phyloP scores from a whole-genome alignment of 2,888 invertebrate species.

The Unio delphinus region DNA sequence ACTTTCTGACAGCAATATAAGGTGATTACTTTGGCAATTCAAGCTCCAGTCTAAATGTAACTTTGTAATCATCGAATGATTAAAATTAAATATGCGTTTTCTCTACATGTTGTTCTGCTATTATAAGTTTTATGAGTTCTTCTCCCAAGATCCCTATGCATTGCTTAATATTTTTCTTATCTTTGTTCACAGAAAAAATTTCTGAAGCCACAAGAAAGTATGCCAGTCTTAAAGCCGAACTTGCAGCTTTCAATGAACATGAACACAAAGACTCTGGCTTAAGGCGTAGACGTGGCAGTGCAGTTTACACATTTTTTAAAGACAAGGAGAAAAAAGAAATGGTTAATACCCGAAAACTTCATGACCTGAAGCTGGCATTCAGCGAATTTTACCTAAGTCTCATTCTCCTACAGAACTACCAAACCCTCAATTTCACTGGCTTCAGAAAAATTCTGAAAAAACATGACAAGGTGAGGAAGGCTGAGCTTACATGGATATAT shows the following conservation, averaged over 20 bases:
- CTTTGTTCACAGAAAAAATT: conserved; percentile 83
- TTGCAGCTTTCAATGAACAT: conserved; percentile 76
- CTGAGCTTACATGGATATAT: not conserved
- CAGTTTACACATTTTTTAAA: conserved; percentile 24
- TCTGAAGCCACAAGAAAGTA: conserved; percentile 97
- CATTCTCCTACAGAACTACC: conserved; percentile 97
- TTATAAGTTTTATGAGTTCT: too few species aligned
- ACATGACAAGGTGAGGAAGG: conserved; percentile 89
- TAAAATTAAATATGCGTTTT: too few species aligned
- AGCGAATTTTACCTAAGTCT: conserved; percentile 98
- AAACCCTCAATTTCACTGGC: conserved; percentile 97
- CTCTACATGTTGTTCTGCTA: too few species aligned
- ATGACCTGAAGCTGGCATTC: conserved; percentile 96
- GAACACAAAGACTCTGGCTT: conserved; percentile 43
- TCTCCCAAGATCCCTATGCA: too few species aligned
- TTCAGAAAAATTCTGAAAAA: conserved; percentile 99
- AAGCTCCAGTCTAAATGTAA: too few species aligned
- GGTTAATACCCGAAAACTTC: conserved; percentile 69
- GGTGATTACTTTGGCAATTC: too few species aligned
- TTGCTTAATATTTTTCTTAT: too few species aligned
- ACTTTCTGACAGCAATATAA: too few species aligned
- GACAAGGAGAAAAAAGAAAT: conserved; percentile 49
- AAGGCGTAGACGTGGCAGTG: conserved; percentile 38
- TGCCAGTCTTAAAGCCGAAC: conserved; percentile 89
- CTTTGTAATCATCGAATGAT: too few species aligned